Percentiles rank a stretch among this genome's conserved stretches.
phyloP scores from a whole-genome alignment of 1,140 invertebrate genomes.

The Chrysopa pallens region DNA sequence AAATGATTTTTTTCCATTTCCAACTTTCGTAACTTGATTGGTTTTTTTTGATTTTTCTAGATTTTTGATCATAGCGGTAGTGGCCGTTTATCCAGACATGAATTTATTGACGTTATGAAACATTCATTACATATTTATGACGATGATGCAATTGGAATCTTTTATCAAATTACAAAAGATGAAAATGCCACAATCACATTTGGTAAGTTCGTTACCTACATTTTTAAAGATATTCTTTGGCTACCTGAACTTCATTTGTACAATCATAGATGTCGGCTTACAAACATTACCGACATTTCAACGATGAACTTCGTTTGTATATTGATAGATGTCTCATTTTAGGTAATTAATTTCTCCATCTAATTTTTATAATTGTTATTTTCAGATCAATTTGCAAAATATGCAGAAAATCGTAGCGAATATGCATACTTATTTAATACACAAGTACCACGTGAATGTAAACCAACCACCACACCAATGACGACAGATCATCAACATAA shows the following conservation, averaged over 20 bases:
- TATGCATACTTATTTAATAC: conserved; percentile 25
- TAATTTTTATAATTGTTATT: conserved; percentile 7
- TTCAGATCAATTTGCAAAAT: conserved; percentile 30
- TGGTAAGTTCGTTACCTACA: no score
- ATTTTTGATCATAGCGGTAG: conserved; percentile 25
- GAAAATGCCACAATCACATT: conserved; percentile 28
- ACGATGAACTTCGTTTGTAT: no score
- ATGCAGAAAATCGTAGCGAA: conserved; percentile 27
- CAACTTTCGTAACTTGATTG: not conserved
- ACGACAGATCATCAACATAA: no score
- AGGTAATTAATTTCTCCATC: no score
- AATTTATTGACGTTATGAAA: conserved; percentile 24
- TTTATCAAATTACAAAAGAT: conserved; percentile 26
- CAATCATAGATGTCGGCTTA: no score
- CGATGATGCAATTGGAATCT: conserved; percentile 27
- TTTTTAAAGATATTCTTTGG: no score
- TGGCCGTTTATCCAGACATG: conserved; percentile 20
- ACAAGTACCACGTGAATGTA: no score
- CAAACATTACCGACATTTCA: no score
- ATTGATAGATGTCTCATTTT: no score
- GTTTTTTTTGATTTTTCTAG: conserved; percentile 16
- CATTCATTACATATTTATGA: conserved; percentile 26
- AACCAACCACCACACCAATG: no score
- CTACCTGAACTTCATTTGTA: no score
- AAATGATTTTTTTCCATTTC: no score